Percentiles rank a stretch among this genome's conserved stretches.
Conservation (phyloP, 2,797 vertebrate genomes). For the Zenarchopterus dispar region DNA sequence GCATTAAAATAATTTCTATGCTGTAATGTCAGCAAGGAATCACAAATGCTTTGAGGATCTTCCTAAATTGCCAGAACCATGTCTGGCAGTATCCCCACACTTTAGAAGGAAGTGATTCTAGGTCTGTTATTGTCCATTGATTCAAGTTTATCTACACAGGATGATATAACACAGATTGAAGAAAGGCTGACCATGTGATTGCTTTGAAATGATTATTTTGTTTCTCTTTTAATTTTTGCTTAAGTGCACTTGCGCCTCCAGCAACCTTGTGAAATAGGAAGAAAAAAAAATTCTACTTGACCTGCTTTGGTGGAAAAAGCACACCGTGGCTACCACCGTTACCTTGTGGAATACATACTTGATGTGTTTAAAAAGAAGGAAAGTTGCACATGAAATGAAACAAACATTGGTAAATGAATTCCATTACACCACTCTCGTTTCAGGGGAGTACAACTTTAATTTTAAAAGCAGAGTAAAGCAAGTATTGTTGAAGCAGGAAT, state of each 20-base stretch:
- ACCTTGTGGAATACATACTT: constrained; percentile 2
- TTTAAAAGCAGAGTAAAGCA: constrained; percentile 36
- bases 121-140: too few relatives aligned
- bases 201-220: constrained; percentile 9
- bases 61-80: too few relatives aligned
- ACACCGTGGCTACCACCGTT: neutral
- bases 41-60: too few relatives aligned
- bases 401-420: constrained; percentile 20
- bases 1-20: too few relatives aligned
- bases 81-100: too few relatives aligned
- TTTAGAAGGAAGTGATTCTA: too few relatives aligned
- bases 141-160: neutral
- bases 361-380: constrained; percentile 9
- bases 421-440: constrained; percentile 18
- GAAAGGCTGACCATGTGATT: too few relatives aligned
- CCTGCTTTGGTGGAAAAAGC: neutral
- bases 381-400: constrained; percentile 6
- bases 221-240: constrained; percentile 8
- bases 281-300: neutral
- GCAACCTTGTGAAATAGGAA: neutral
- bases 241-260: neutral
- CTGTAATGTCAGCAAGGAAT: too few relatives aligned
- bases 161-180: too few relatives aligned
- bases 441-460: constrained; percentile 26
- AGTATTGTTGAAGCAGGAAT: constrained; percentile 27